Base-by-base conservation (phyloP, 2,113 vertebrate species). In the Prionailurus bengalensis region DNA sequence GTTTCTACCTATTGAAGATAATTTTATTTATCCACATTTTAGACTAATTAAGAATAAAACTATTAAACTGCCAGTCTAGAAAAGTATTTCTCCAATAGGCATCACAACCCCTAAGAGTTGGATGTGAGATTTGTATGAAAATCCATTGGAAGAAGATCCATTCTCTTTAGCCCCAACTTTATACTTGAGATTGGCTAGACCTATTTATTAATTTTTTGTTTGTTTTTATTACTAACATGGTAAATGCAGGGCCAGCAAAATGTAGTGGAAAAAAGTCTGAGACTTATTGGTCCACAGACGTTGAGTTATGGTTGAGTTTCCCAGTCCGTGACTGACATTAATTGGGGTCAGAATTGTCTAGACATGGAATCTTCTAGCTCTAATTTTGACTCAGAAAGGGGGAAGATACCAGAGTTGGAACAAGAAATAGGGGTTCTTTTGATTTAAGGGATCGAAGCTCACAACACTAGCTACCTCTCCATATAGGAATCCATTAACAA, bases 371-470 rank as follows among this genome's bases (percentile, higher is more conserved):
- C 9, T 71, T 86, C 83, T 5, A 73, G 23, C 0, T 74, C 33
- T n/a, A 21, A 58, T 51, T 78, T 36, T 94, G 88, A 94, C 51
- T 48, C 33, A 86, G 27, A 94, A 95, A 76, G 66, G 25, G n/a
- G 25, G 5, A 70, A 83, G 1, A 3, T 16, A 70, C 42, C 51
- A 71, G 39, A 70, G 21, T 29, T 29, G 11, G 25, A 83, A 48
- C 36, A 58, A 29, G 21, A 96, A 79, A 39, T 15, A 33, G 27
- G 6, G 33, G 21, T 21, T 81, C 79, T 55, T 0, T 13, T 79
- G 36, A 79, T 29, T 82, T 86, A 16, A 29, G 21, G 25, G 53
- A 31, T 23, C 73, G 51, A 51, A 80, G 25, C 3, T 36, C 48
- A 86, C 31, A 51, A 14, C 42, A 86, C 21, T 84, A 78, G 51